Conservation (phyloP, 2,797 vertebrate genomes). For the Rhinatrema bivittatum region DNA sequence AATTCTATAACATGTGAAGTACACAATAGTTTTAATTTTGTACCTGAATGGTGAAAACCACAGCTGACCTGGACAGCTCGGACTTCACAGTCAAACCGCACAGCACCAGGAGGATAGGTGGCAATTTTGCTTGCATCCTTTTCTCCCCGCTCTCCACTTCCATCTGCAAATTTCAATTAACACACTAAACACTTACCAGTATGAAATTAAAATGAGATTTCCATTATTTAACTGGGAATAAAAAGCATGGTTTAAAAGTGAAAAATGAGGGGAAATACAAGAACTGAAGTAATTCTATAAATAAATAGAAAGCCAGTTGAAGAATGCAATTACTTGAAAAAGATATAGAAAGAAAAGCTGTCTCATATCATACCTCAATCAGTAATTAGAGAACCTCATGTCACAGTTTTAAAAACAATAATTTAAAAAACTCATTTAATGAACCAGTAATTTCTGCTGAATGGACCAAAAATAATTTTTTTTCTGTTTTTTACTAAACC, state of each 20-base stretch:
- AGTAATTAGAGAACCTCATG: slow-evolving; percentile 8
- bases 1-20: no score
- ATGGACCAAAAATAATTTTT: no score
- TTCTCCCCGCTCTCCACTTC: slow-evolving; percentile 91
- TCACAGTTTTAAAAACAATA: slow-evolving; percentile 9
- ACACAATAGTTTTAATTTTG: no score
- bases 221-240: slow-evolving; percentile 1
- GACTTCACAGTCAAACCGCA: slow-evolving; percentile 89
- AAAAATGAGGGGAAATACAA: slow-evolving; percentile 12
- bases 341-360: slow-evolving; percentile 27
- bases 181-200: no score
- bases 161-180: slow-evolving; percentile 71
- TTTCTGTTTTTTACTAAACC: no score
- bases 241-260: slow-evolving; percentile 1
- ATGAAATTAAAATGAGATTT: slow-evolving; percentile 27
- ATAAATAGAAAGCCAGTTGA: slow-evolving; percentile 29
- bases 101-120: slow-evolving; percentile 92
- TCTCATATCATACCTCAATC: slow-evolving; percentile 1
- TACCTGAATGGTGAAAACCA: slow-evolving; percentile 97
- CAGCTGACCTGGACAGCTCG: slow-evolving; percentile 95
- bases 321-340: slow-evolving; percentile 26
- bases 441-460: slow-evolving; percentile 12
- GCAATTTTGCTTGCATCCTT: slow-evolving; percentile 98
- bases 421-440: slow-evolving; percentile 16
- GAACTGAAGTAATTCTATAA: slow-evolving; percentile 23